Evolutionary conservation across 2,888 invertebrate genomes (phyloP).

Genomic region (Trissoscelio sp.): DNA sequence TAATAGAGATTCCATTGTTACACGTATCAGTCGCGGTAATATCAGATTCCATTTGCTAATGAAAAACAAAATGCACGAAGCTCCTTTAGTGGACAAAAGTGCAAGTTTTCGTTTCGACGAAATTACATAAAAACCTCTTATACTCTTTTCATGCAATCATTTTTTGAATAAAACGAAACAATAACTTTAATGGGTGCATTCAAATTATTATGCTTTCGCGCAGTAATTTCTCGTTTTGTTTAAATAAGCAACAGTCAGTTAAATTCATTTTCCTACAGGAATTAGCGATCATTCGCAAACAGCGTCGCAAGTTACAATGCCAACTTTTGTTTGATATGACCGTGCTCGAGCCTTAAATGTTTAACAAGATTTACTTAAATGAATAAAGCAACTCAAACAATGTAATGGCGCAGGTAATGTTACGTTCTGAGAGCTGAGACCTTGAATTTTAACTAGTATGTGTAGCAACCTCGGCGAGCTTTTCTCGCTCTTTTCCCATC

Average conservation of each 20-base stretch:
- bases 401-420: constrained; percentile 13
- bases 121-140: not conserved
- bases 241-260: constrained; percentile 6
- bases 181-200: not conserved
- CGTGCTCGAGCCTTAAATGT: constrained; percentile 1
- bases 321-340: constrained; percentile 15
- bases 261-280: not conserved
- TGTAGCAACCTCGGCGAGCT: constrained; percentile 24
- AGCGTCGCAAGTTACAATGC: not conserved
- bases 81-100: not conserved
- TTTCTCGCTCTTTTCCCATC: not conserved
- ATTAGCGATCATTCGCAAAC: not conserved
- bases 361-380: constrained; percentile 31
- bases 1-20: constrained; percentile 5
- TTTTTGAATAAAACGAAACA: not conserved
- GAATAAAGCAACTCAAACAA: constrained; percentile 35
- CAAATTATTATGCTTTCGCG: no score
- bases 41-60: constrained; percentile 21
- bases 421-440: constrained; percentile 17
- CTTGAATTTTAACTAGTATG: constrained; percentile 35
- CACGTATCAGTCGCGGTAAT: not conserved
- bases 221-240: no score
- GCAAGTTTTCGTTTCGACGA: not conserved
- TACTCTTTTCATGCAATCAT: not conserved
- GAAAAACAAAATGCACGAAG: constrained; percentile 16